Percentiles rank a stretch among this genome's conserved stretches.
These are phyloP conservation scores for Pituophis catenifer DNA, from an alignment of 2,113 vertebrate genomes.

Conservation along the genomic window DNA sequence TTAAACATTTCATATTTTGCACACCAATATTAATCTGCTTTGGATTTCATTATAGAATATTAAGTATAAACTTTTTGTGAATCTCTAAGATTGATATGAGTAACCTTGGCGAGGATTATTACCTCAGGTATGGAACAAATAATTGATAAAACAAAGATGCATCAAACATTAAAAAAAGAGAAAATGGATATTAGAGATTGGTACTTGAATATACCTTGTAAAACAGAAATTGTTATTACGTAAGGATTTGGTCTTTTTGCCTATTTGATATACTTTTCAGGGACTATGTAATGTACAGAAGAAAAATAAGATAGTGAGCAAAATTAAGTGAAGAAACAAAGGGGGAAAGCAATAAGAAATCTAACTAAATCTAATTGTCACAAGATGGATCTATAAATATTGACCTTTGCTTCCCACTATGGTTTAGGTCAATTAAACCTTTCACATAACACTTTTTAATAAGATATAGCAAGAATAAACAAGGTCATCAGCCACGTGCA, in stretches of 20 bases:
- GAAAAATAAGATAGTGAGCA: not conserved
- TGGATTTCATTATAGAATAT: constrained; percentile 12
- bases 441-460: not conserved
- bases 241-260: not conserved
- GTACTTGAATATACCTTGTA: not conserved
- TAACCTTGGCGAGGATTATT: not conserved
- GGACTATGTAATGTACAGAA: not conserved
- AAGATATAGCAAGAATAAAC: not conserved
- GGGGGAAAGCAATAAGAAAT: not conserved
- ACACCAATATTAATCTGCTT: not conserved
- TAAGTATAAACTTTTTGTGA: constrained; percentile 15
- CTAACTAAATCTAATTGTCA: not conserved
- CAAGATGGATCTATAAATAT: not conserved
- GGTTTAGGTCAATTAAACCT: not conserved
- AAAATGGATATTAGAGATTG: not conserved
- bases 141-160: constrained; percentile 1
- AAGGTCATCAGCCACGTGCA: not conserved
- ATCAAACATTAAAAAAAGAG: not conserved
- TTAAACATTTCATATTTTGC: not conserved
- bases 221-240: not conserved
- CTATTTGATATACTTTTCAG: not conserved
- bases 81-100: not conserved
- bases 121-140: not conserved
- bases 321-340: not conserved
- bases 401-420: not conserved